Evolutionary conservation across 37 sponge, comb jelly and placozoan species (phyloP).

Genomic region (Geodia barretti): DNA sequence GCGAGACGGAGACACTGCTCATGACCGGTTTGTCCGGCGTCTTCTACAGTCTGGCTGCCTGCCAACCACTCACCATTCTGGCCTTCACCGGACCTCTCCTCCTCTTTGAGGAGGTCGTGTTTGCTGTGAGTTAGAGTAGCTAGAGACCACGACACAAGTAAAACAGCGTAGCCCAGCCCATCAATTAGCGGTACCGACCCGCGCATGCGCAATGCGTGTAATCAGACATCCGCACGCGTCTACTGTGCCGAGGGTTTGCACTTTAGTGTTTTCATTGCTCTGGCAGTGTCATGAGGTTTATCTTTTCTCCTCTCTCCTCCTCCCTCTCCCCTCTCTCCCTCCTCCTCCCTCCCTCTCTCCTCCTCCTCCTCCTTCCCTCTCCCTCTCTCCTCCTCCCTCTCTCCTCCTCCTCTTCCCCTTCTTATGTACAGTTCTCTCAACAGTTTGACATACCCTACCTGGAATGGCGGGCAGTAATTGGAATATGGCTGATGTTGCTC

Average conservation of each 20-base stretch:
- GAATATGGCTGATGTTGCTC: conserved; percentile 73
- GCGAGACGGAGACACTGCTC: conserved; percentile 73
- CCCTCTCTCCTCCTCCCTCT: conserved; percentile 3
- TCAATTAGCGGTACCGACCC: too few relatives aligned
- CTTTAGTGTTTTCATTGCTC: not conserved
- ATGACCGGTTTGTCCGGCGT: conserved; percentile 64
- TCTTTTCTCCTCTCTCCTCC: not conserved
- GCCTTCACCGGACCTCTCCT: conserved; percentile 86
- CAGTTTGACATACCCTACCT: conserved; percentile 49
- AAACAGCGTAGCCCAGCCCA: not conserved
- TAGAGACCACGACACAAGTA: not conserved
- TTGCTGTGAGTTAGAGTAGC: conserved; percentile 50
- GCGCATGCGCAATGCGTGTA: too few relatives aligned
- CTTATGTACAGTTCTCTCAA: conserved; percentile 27
- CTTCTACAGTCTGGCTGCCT: conserved; percentile 52
- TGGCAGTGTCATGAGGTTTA: not conserved
- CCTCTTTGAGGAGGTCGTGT: conserved; percentile 77
- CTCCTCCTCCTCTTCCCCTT: not conserved
- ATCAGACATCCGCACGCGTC: too few relatives aligned
- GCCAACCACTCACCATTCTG: conserved; percentile 77
- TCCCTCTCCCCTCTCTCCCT: not conserved
- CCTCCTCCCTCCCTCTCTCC: not conserved
- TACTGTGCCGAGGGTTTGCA: too few relatives aligned
- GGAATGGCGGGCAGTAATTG: conserved; percentile 71
- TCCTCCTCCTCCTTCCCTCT: not conserved